These are phyloP conservation scores for Sminthurinus aureus DNA, from an alignment of 2,888 invertebrate genomes.

Conservation along the genomic window DNA sequence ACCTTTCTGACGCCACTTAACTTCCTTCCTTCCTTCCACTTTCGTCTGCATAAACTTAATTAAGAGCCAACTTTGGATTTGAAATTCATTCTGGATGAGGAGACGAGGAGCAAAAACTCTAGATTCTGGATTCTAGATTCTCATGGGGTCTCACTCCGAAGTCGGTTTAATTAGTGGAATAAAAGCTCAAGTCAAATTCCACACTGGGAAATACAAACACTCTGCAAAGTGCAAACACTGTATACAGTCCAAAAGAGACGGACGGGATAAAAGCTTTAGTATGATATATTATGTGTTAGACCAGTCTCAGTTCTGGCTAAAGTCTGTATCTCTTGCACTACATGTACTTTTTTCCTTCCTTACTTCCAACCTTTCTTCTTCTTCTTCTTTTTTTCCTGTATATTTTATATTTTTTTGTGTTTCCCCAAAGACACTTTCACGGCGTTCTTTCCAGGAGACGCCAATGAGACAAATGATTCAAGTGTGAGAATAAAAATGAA, in stretches of 20 bases:
- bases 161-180: conserved; percentile 27
- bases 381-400: neutral
- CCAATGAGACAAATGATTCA: conserved; percentile 21
- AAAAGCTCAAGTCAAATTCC: conserved; percentile 19
- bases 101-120: neutral
- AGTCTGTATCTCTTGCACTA: no score
- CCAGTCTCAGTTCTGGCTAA: no score
- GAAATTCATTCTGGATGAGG: conserved; percentile 18
- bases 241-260: neutral
- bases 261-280: no score
- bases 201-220: neutral
- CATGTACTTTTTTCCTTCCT: no score
- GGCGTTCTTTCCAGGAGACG: conserved; percentile 17
- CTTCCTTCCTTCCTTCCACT: conserved; percentile 18
- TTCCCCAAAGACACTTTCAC: conserved; percentile 4
- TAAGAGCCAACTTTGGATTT: conserved; percentile 27
- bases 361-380: neutral
- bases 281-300: no score
- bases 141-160: conserved; percentile 10
- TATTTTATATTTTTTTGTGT: neutral
- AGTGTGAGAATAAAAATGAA: conserved; percentile 34
- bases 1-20: conserved; percentile 9
- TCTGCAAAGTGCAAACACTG: neutral
- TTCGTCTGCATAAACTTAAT: conserved; percentile 27
- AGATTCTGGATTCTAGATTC: conserved; percentile 9